A percentile compares a stretch with the other conserved stretches of the same genome.
phyloP scores from a whole-genome alignment of 2,797 vertebrate genomes.

The Phrynocephalus vlangalii region DNA sequence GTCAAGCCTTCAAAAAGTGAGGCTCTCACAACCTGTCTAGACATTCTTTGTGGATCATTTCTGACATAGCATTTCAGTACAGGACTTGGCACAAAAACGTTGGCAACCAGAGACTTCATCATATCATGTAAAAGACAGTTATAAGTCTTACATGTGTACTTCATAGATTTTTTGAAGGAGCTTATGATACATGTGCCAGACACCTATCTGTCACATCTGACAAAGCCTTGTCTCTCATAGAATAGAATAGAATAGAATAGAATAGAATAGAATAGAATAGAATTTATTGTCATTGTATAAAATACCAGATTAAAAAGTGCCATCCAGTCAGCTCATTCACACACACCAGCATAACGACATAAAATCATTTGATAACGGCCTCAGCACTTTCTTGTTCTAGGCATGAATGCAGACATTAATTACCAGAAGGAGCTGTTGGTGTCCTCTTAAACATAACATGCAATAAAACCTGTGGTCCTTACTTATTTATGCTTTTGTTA shows the following conservation, averaged over 20 bases:
- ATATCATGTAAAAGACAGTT: background rate
- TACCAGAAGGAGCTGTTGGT: conserved; percentile 3
- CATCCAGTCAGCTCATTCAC: too few relatives aligned
- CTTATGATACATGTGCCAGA: background rate
- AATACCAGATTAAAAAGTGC: too few relatives aligned
- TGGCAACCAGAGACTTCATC: background rate
- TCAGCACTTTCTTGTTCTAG: background rate
- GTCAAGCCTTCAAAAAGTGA: background rate
- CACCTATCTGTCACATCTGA: background rate
- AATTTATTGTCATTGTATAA: too few relatives aligned
- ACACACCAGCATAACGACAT: too few relatives aligned
- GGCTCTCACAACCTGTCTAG: background rate
- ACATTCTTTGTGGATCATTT: background rate
- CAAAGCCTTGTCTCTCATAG: background rate
- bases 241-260: too few relatives aligned
- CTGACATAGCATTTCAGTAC: background rate
- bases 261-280: too few relatives aligned
- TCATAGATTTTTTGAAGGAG: background rate
- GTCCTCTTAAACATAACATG: conserved; percentile 52
- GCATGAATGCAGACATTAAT: background rate
- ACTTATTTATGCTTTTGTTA: conserved; percentile 66
- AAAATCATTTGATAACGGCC: background rate
- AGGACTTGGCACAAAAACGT: background rate
- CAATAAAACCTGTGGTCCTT: conserved; percentile 65
- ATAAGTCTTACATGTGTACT: background rate